Evolutionary conservation across 2,888 invertebrate species (phyloP).

Genomic region (Aricia artaxerxes): DNA sequence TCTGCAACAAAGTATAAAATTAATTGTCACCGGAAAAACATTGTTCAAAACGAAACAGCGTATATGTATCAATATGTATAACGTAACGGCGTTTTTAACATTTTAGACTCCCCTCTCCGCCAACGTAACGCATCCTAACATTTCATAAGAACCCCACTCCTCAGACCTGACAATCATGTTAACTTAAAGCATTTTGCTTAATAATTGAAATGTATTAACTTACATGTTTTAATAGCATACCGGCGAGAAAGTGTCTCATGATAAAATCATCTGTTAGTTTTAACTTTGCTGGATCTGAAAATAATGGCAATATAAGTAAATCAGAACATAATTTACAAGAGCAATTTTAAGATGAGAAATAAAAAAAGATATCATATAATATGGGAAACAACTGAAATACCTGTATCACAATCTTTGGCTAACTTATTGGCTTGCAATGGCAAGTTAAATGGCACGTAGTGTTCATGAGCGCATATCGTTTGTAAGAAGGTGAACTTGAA

Average conservation of each 20-base stretch:
- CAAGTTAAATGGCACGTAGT: constrained; percentile 95
- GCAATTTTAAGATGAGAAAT: too few relatives aligned
- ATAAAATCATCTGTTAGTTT: constrained; percentile 90
- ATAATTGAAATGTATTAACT: background rate
- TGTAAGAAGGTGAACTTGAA: constrained; percentile 96
- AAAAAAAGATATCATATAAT: too few relatives aligned
- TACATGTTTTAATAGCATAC: constrained; percentile 88
- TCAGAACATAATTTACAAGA: too few relatives aligned
- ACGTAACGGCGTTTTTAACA: too few relatives aligned
- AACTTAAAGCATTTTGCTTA: background rate
- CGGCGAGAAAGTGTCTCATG: constrained; percentile 94
- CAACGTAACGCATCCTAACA: too few relatives aligned
- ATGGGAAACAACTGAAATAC: constrained; percentile 44
- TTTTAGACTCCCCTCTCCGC: too few relatives aligned
- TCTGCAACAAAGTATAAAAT: constrained; percentile 66
- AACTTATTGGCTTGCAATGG: constrained; percentile 86
- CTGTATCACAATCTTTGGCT: constrained; percentile 63
- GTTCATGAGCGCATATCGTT: constrained; percentile 95
- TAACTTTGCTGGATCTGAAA: constrained; percentile 77
- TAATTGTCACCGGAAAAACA: background rate
- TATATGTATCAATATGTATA: too few relatives aligned
- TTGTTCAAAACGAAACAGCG: too few relatives aligned
- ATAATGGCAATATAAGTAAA: too few relatives aligned
- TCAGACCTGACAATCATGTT: too few relatives aligned
- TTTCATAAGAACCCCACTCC: too few relatives aligned